phyloP scores from a whole-genome alignment of 37 sponge, comb jelly and placozoan species.

The Spongilla lacustris region DNA sequence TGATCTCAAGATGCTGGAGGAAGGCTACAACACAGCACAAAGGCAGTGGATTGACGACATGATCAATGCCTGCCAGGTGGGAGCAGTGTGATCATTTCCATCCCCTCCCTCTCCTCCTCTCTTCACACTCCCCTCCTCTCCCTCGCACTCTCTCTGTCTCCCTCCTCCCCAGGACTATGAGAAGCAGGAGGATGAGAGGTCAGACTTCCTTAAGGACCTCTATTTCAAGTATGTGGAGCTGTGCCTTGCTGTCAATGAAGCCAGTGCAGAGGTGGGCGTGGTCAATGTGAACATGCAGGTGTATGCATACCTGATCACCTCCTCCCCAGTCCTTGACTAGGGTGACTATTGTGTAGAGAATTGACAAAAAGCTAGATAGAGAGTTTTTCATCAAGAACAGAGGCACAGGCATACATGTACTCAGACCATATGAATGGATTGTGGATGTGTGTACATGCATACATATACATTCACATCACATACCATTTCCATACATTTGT shows the following conservation, averaged over 20 bases:
- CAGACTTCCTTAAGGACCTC: constrained; percentile 42
- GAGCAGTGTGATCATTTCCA: background rate
- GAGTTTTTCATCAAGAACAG: constrained; percentile 67
- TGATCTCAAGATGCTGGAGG: constrained; percentile 57
- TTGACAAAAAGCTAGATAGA: constrained; percentile 70
- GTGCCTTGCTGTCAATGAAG: constrained; percentile 58
- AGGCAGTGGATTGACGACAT: constrained; percentile 68
- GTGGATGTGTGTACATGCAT: background rate
- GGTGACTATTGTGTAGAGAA: constrained; percentile 58
- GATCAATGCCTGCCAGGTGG: constrained; percentile 76
- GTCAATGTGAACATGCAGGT: background rate
- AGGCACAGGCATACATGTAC: constrained; percentile 70
- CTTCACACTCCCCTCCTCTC: background rate
- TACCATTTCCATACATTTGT: too few relatives aligned
- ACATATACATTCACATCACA: too few relatives aligned
- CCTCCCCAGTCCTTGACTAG: constrained; percentile 51
- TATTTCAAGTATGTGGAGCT: constrained; percentile 69
- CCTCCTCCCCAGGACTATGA: constrained; percentile 43
- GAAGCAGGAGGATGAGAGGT: constrained; percentile 67
- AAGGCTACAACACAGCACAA: constrained; percentile 64
- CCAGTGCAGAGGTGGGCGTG: constrained; percentile 46
- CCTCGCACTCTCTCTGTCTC: background rate
- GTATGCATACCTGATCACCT: background rate
- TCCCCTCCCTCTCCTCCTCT: background rate
- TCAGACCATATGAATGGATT: constrained; percentile 69